These are phyloP conservation scores for Ornithorhynchus anatinus DNA, from an alignment of 2,113 vertebrate species.

Conservation along the genomic window DNA sequence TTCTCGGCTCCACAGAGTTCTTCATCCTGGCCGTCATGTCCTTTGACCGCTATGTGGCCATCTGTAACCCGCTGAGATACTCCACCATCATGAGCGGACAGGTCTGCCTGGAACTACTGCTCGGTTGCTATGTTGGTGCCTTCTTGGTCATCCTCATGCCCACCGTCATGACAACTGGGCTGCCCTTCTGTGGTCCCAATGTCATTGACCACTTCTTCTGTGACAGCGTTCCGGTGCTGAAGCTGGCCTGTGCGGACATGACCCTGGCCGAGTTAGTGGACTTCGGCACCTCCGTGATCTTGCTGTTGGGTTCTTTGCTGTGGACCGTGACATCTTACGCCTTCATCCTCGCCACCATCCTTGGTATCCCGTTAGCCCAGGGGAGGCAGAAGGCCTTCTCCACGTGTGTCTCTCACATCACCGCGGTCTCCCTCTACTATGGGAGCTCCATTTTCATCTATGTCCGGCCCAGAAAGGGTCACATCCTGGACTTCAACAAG, in stretches of 20 bases:
- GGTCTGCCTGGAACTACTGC: background rate
- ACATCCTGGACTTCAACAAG: conserved; percentile 10
- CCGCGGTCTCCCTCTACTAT: conserved; percentile 29
- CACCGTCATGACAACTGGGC: background rate
- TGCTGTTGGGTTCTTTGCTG: background rate
- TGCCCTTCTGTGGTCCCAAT: no score
- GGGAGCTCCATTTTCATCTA: conserved; percentile 31
- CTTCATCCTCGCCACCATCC: conserved; percentile 7
- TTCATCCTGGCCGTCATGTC: conserved; percentile 33
- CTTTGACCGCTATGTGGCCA: conserved; percentile 30
- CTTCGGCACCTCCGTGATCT: background rate
- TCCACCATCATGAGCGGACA: conserved; percentile 14
- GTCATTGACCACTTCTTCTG: conserved; percentile 13
- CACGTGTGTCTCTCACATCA: conserved; percentile 26
- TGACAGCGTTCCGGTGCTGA: conserved; percentile 11
- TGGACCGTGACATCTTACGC: conserved; percentile 10
- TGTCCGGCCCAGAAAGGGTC: conserved; percentile 4
- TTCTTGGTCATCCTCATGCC: conserved; percentile 11
- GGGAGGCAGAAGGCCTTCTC: conserved; percentile 26
- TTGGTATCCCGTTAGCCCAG: conserved; percentile 20
- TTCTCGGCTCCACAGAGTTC: conserved; percentile 23
- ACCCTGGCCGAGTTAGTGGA: background rate
- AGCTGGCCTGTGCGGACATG: background rate
- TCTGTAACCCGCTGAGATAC: conserved; percentile 29
- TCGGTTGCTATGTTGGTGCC: conserved; percentile 8